Conservation (phyloP, 2,113 vertebrate species). For the Trematocara variabile region DNA sequence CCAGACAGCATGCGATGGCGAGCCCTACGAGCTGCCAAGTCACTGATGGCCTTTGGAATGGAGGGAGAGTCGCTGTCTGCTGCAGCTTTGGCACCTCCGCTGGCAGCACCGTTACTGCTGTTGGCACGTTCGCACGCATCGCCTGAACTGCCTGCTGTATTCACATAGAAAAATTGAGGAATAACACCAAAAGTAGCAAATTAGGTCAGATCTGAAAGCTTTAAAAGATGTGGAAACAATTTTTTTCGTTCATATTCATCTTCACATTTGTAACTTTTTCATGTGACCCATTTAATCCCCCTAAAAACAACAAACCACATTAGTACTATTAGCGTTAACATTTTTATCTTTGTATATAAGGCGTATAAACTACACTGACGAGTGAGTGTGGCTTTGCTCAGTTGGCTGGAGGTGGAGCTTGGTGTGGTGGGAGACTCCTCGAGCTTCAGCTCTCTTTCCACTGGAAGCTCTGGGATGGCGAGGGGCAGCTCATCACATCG, state of each 20-base stretch:
- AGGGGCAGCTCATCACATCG: conserved; percentile 77
- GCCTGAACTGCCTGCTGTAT: conserved; percentile 78
- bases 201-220: neutral
- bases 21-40: conserved; percentile 90
- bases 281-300: neutral
- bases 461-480: conserved; percentile 79
- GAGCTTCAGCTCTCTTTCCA: conserved; percentile 82
- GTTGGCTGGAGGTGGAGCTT: conserved; percentile 64
- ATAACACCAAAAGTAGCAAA: neutral
- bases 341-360: neutral
- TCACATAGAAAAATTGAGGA: neutral
- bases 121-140: conserved; percentile 73
- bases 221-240: neutral
- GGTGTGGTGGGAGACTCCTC: conserved; percentile 76
- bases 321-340: neutral
- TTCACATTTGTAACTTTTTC: neutral
- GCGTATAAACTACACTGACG: conserved; percentile 62
- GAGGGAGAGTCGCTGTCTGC: conserved; percentile 76
- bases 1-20: conserved; percentile 93
- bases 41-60: conserved; percentile 92
- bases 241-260: neutral
- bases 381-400: conserved; percentile 67
- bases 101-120: conserved; percentile 24
- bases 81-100: conserved; percentile 8
- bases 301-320: neutral